phyloP scores from a whole-genome alignment of 2,797 vertebrate genomes.

The Channa striata region DNA sequence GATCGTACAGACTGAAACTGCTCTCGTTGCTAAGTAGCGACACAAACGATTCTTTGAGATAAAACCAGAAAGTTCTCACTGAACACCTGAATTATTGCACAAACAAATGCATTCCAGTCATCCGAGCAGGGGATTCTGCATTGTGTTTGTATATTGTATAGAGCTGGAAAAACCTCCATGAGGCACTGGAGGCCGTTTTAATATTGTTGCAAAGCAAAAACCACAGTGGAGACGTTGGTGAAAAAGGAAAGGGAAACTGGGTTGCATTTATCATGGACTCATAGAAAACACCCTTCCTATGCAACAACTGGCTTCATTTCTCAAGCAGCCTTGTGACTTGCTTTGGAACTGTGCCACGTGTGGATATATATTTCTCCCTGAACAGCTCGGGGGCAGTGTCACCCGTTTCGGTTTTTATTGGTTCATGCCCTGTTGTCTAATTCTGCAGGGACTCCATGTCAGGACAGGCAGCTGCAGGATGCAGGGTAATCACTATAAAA shows the following conservation, averaged over 20 bases:
- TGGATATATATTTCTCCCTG: slow-evolving; percentile 51
- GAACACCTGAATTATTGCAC: slow-evolving; percentile 12
- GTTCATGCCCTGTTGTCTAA: slow-evolving; percentile 53
- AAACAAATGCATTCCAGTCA: slow-evolving; percentile 19
- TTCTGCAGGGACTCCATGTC: slow-evolving; percentile 67
- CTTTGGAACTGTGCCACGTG: slow-evolving; percentile 68
- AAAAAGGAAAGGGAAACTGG: slow-evolving; percentile 76
- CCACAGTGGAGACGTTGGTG: slow-evolving; percentile 80
- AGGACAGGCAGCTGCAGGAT: slow-evolving; percentile 66
- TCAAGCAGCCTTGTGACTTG: slow-evolving; percentile 64
- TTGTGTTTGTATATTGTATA: neutral
- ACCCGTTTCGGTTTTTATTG: slow-evolving; percentile 68
- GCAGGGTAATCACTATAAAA: slow-evolving; percentile 60
- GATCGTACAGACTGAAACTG: slow-evolving; percentile 17
- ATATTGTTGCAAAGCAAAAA: slow-evolving; percentile 65
- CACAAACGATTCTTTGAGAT: slow-evolving; percentile 17
- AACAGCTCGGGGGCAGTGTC: slow-evolving; percentile 63
- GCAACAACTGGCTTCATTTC: slow-evolving; percentile 66
- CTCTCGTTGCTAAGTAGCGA: neutral
- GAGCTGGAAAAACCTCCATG: neutral
- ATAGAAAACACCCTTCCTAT: slow-evolving; percentile 80
- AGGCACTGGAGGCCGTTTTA: slow-evolving; percentile 19
- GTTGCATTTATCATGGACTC: slow-evolving; percentile 76
- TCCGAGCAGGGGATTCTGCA: neutral
- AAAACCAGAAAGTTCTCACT: slow-evolving; percentile 21